phyloP scores from a whole-genome alignment of 2,797 vertebrate genomes.

The Gobionotothen gibberifrons region DNA sequence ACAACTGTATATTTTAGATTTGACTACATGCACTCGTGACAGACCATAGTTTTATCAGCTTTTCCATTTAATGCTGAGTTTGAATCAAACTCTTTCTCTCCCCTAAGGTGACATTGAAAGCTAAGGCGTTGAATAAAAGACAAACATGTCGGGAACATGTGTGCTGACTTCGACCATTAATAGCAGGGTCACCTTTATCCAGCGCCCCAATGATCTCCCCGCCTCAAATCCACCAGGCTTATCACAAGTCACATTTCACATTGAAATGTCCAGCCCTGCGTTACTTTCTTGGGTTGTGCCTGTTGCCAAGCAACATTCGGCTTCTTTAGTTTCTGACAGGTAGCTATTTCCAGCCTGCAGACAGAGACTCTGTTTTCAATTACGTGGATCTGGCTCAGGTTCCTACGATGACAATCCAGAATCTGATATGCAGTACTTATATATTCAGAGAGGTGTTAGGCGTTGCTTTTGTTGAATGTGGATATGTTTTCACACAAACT shows the following conservation, averaged over 20 bases:
- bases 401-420: not conserved
- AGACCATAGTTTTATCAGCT: constrained; percentile 12
- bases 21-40: constrained; percentile 34
- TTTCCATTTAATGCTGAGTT: constrained; percentile 22
- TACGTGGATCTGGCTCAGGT: constrained; percentile 18
- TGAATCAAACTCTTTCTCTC: constrained; percentile 48
- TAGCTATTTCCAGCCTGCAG: constrained; percentile 68
- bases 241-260: constrained; percentile 54
- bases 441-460: not conserved
- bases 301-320: constrained; percentile 73
- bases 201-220: constrained; percentile 14
- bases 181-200: constrained; percentile 24
- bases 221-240: constrained; percentile 42
- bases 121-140: not conserved
- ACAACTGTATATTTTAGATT: constrained; percentile 10
- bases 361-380: constrained; percentile 43
- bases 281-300: constrained; percentile 31
- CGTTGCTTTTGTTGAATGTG: not conserved
- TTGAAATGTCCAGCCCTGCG: constrained; percentile 51
- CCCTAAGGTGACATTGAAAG: constrained; percentile 8
- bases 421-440: not conserved
- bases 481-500: not conserved
- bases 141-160: not conserved
- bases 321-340: constrained; percentile 61
- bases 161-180: constrained; percentile 25